These are phyloP conservation scores for Macquaria australasica DNA, from an alignment of 2,113 vertebrate species.

Conservation along the genomic window DNA sequence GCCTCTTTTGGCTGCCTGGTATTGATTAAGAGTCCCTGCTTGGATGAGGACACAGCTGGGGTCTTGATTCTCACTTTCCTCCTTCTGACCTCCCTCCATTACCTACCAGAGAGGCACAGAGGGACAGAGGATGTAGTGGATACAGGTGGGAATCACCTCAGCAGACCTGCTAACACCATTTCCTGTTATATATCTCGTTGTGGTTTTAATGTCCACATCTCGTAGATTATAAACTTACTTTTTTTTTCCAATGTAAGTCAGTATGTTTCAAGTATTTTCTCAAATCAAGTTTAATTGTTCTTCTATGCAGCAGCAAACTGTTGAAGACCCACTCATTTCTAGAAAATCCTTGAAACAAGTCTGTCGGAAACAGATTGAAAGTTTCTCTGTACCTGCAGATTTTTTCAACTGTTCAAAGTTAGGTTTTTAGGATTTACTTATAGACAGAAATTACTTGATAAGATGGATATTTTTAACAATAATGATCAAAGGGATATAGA, in stretches of 20 bases:
- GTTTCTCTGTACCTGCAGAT: neutral
- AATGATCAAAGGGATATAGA: neutral
- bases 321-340: neutral
- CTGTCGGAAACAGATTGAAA: neutral
- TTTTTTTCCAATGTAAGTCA: neutral
- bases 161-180: neutral
- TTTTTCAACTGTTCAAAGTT: neutral
- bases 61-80: conserved; percentile 58
- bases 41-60: conserved; percentile 69
- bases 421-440: neutral
- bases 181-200: neutral
- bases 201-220: neutral
- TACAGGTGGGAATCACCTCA: neutral
- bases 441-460: neutral
- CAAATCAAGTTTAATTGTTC: neutral
- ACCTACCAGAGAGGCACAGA: conserved; percentile 5
- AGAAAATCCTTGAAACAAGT: neutral
- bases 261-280: neutral
- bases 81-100: conserved; percentile 48
- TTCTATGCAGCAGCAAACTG: neutral
- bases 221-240: neutral
- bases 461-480: neutral
- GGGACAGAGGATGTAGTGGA: neutral
- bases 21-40: conserved; percentile 68
- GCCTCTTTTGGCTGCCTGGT: conserved; percentile 45